Conservation (phyloP, 2,113 vertebrate genomes). For the Tragelaphus imberbis region DNA sequence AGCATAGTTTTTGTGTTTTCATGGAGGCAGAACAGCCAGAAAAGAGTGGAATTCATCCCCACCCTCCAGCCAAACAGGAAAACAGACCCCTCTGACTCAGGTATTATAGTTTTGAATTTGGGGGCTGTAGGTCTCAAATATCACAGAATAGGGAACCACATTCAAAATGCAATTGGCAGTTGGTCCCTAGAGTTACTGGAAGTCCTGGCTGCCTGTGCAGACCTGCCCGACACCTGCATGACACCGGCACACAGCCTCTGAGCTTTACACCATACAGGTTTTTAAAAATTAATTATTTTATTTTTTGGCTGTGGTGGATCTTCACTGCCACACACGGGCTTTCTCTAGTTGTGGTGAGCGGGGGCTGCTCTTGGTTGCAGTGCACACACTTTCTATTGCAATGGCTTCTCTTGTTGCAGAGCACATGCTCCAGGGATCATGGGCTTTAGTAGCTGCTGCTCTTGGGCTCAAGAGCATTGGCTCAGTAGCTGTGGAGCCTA, state of each 20-base stretch:
- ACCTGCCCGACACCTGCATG: fast-evolving
- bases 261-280: background rate
- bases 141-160: background rate
- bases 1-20: background rate
- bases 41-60: background rate
- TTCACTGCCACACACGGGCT: background rate
- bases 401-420: background rate
- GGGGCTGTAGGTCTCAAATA: background rate
- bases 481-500: background rate
- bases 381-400: background rate
- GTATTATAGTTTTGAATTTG: background rate
- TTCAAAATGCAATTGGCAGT: background rate
- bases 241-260: fast-evolving
- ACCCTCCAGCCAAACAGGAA: background rate
- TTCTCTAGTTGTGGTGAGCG: background rate
- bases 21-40: background rate
- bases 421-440: fast-evolving
- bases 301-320: background rate
- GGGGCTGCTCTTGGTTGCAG: background rate
- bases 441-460: background rate
- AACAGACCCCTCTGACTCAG: background rate
- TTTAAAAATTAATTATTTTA: background rate
- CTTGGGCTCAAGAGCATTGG: background rate
- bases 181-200: background rate
- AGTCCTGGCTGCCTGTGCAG: background rate